A percentile compares a stretch with the other conserved stretches of the same genome.
Evolutionary conservation across 2,797 vertebrate species (phyloP).

Genomic region (Anguilla anguilla): DNA sequence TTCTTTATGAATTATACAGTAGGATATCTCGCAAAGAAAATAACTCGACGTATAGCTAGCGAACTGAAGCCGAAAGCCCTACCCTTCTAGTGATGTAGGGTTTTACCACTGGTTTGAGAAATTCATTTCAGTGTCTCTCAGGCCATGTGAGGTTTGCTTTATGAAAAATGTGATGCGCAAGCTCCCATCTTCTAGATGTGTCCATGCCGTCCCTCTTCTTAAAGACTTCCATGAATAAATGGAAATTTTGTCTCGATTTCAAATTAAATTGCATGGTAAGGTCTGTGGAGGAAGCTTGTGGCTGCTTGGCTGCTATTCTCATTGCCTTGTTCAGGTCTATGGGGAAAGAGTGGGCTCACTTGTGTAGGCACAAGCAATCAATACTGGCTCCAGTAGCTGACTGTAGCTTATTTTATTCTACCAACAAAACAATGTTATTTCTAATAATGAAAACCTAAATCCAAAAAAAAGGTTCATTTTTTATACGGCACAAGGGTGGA

Average conservation of each 20-base stretch:
- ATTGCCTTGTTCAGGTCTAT: neutral
- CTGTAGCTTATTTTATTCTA: neutral
- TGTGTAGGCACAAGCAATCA: neutral
- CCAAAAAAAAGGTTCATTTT: neutral
- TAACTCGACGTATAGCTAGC: neutral
- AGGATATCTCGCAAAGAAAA: neutral
- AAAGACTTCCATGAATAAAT: neutral
- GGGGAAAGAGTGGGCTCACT: neutral
- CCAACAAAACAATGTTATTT: neutral
- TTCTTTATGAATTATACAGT: slow-evolving; percentile 30
- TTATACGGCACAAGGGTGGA: neutral
- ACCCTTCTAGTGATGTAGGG: neutral
- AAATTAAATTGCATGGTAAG: neutral
- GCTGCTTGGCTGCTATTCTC: neutral
- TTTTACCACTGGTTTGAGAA: neutral
- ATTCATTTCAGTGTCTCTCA: neutral
- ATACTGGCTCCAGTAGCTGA: neutral
- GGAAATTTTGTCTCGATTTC: neutral
- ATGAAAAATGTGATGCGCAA: neutral
- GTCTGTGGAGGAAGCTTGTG: neutral
- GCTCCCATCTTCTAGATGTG: neutral
- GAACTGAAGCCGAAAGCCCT: neutral
- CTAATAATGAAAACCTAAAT: neutral
- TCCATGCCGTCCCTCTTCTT: neutral
- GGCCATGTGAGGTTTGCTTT: neutral